These are phyloP conservation scores for Atractosteus spatula DNA, from an alignment of 2,113 vertebrate species.

Conservation along the genomic window DNA sequence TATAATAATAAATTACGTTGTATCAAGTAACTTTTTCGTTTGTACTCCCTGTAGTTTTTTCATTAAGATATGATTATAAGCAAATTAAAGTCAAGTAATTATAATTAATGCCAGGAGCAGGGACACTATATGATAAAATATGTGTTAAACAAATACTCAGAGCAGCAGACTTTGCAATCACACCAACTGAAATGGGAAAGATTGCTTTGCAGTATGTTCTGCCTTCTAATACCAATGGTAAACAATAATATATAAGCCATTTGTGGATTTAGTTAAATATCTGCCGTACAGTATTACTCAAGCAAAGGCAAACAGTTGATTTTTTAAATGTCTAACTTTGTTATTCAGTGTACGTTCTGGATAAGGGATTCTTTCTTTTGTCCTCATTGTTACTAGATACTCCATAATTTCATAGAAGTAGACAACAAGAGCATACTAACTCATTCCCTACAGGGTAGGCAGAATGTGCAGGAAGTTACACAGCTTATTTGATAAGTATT, in stretches of 20 bases:
- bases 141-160: neutral
- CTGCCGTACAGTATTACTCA: neutral
- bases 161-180: neutral
- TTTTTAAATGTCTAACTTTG: neutral
- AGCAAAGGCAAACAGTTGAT: no score
- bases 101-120: neutral
- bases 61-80: neutral
- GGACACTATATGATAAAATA: neutral
- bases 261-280: neutral
- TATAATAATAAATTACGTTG: no score
- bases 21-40: no score
- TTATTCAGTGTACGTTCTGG: neutral
- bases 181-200: neutral
- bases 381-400: neutral
- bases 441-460: neutral
- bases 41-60: no score
- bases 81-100: neutral
- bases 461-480: no score
- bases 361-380: neutral
- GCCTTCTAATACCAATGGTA: neutral
- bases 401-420: neutral
- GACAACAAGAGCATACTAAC: neutral
- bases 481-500: no score
- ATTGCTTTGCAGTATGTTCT: slow-evolving; percentile 1
- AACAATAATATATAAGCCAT: slow-evolving; percentile 6